Conservation (phyloP, 1,140 invertebrate species). For the Lordiphosa stackelbergi region DNA sequence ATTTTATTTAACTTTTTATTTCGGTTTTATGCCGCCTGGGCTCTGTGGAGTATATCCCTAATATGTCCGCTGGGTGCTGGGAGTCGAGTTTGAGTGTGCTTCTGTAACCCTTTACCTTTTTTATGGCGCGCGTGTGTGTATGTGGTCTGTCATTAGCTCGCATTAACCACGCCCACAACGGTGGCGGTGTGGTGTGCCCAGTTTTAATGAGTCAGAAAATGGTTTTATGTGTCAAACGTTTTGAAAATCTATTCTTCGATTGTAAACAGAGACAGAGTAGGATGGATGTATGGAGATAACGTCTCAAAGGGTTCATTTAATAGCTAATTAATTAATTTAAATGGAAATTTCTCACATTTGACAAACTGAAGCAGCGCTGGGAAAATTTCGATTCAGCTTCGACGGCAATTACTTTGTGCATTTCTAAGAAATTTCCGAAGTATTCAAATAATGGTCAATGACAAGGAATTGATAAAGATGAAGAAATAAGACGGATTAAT, state of each 20-base stretch:
- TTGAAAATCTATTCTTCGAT: conserved; percentile 54
- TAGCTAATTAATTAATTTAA: conserved; percentile 64
- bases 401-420: no score
- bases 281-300: background rate
- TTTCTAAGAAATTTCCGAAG: no score
- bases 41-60: conserved; percentile 14
- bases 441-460: no score
- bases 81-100: conserved; percentile 28
- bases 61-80: conserved; percentile 55
- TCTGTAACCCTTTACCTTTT: conserved; percentile 20
- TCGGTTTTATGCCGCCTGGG: conserved; percentile 43
- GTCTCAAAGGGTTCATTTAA: conserved; percentile 53
- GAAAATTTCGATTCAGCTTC: no score
- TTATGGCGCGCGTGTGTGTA: background rate
- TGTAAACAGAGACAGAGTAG: conserved; percentile 12
- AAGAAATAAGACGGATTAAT: no score
- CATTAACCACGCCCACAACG: conserved; percentile 38
- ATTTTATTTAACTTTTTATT: conserved; percentile 70
- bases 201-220: conserved; percentile 66
- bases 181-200: conserved; percentile 5
- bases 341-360: conserved; percentile 28
- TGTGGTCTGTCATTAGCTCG: conserved; percentile 51
- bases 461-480: no score
- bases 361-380: no score
- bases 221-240: conserved; percentile 71